A percentile compares a stretch with the other conserved stretches of the same genome.
phyloP scores from a whole-genome alignment of 2,113 vertebrate species.

The Ceuthmochares aereus region DNA sequence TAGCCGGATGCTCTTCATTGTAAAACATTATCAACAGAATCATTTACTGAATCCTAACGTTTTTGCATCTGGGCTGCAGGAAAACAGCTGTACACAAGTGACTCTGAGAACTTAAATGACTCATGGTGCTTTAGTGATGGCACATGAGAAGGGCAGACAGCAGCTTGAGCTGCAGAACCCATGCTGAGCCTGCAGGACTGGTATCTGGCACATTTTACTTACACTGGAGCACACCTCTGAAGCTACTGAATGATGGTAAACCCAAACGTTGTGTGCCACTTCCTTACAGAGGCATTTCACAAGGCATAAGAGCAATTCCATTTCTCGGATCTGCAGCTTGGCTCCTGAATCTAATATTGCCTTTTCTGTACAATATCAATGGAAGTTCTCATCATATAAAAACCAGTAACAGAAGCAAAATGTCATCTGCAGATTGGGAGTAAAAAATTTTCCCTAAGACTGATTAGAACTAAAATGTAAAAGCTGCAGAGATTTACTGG shows the following conservation, averaged over 20 bases:
- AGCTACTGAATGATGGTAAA: not conserved
- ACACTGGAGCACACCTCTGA: not conserved
- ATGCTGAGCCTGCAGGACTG: not conserved
- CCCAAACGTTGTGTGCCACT: not conserved
- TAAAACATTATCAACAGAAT: not conserved
- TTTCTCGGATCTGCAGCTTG: not conserved
- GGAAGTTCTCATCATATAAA: not conserved
- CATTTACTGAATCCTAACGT: not conserved
- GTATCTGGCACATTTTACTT: not conserved
- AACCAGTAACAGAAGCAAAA: not conserved
- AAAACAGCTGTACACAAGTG: conserved; percentile 8
- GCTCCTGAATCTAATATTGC: not conserved
- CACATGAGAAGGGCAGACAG: not conserved
- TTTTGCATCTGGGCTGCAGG: not conserved
- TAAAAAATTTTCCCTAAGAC: not conserved
- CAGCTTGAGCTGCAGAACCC: not conserved
- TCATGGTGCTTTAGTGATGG: not conserved
- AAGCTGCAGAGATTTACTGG: not conserved
- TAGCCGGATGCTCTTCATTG: not conserved
- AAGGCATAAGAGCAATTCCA: not conserved
- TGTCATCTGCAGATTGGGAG: not conserved
- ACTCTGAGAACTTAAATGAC: not conserved
- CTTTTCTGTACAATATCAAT: not conserved
- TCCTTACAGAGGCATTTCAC: not conserved
- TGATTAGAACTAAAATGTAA: conserved; percentile 21